phyloP scores from a whole-genome alignment of 2,888 invertebrate genomes.

The Dicranocentrus wangi region DNA sequence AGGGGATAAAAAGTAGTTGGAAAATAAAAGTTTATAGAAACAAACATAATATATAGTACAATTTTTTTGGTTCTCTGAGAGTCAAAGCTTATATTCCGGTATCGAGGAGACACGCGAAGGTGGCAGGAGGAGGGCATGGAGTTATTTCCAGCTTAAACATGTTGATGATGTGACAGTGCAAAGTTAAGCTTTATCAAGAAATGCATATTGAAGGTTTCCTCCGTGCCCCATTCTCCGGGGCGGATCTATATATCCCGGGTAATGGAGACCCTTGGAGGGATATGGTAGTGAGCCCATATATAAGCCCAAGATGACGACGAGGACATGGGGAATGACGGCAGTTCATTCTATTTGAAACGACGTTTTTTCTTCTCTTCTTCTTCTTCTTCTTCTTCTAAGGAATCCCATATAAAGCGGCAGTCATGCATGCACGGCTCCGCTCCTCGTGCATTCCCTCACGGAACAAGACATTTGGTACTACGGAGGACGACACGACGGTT shows the following conservation, averaged over 20 bases:
- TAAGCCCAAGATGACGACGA: conserved; percentile 45
- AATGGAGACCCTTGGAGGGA: background rate
- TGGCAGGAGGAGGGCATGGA: too few relatives aligned
- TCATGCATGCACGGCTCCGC: conserved; percentile 54
- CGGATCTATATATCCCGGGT: too few relatives aligned
- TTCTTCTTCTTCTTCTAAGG: conserved; percentile 23
- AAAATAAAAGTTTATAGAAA: too few relatives aligned
- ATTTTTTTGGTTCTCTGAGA: too few relatives aligned
- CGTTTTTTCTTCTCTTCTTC: conserved; percentile 24
- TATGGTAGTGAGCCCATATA: conserved; percentile 16
- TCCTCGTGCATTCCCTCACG: conserved; percentile 49
- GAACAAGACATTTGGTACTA: conserved; percentile 29
- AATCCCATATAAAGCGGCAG: conserved; percentile 45
- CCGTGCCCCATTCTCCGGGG: too few relatives aligned
- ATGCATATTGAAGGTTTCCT: conserved; percentile 11
- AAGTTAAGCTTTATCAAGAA: conserved; percentile 44
- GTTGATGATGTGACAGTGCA: conserved; percentile 51
- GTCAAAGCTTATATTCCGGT: too few relatives aligned
- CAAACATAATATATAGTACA: too few relatives aligned
- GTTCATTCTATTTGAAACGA: conserved; percentile 45
- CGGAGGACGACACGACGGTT: too few relatives aligned
- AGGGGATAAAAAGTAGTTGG: too few relatives aligned
- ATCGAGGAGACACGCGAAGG: too few relatives aligned
- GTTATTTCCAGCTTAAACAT: conserved; percentile 32
- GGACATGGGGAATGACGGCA: conserved; percentile 34